Base-by-base conservation (phyloP, 1,140 invertebrate genomes). In the Anoplolepis gracilipes region DNA sequence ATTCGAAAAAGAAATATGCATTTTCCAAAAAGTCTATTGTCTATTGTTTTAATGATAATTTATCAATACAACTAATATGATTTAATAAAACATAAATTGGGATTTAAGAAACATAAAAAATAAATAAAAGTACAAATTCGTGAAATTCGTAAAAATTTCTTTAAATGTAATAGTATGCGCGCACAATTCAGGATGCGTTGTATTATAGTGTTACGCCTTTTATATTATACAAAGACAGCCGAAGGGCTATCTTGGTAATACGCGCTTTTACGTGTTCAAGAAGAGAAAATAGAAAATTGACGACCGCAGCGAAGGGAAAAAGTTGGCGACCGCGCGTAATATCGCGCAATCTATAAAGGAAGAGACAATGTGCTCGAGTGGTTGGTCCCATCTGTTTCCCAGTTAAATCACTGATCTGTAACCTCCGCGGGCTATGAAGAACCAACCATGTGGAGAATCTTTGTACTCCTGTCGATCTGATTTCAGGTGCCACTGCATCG, bases 331-430 rank as follows among this genome's bases (percentile, higher is more conserved):
- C 85, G 59, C 25, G 67, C 67, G 8, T 25, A 57, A 30, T 67
- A 67, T 85, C 75, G 75, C 75, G 75, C 49, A 61, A 84, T 86
- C 85, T 82, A 46, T 67, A 42, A 57, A 73, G 62, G 69, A 49
- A 55, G 49, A 64, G 46, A 75, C 46, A 84, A 82, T 82, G 49
- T 53, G 55, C 46, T n/a, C 49, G 25, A 69, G 55, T 69, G 76
- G 81, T 84, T 39, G 49, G n/a, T n/a, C n/a, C n/a, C 70, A 70
- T 55, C 61, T 53, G 67, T 78, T 75, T 79, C 42, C 86, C 57
- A 87, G 53, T 62, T 75, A 61, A 85, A 62, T 30, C 86, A 81
- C 59, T 46, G 87, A 89, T 88, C 82, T 69, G 53, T 61, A 59
- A 85, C 81, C 57, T 55, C 81, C 42, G 16, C 22, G 2, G 55